A percentile compares a stretch with the other conserved stretches of the same genome.
Conservation (phyloP, 1,140 invertebrate species). For the Caenorhabditis briggsae region DNA sequence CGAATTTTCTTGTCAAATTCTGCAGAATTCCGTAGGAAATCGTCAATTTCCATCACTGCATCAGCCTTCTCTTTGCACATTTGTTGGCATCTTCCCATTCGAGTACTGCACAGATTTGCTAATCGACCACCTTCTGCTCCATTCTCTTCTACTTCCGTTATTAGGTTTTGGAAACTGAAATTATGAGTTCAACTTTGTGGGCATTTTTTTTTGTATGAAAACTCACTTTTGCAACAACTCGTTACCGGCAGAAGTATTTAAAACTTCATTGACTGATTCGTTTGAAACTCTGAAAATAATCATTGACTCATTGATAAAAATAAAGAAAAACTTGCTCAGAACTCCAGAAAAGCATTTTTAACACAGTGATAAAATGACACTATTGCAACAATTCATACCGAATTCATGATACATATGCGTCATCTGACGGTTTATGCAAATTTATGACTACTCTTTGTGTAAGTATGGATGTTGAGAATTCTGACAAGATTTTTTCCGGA, state of each 20-base stretch:
- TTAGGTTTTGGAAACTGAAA: slow-evolving; percentile 62
- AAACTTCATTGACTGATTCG: slow-evolving; percentile 58
- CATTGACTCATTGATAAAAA: not conserved
- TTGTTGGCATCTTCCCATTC: slow-evolving; percentile 65
- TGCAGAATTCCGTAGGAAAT: slow-evolving; percentile 52
- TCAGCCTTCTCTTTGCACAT: slow-evolving; percentile 65
- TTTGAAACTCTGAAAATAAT: slow-evolving; percentile 3
- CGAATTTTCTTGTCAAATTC: slow-evolving; percentile 60
- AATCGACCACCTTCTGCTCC: slow-evolving; percentile 62
- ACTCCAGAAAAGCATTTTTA: slow-evolving; percentile 9
- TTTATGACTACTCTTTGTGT: no score
- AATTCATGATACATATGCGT: not conserved
- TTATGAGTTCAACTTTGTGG: not conserved
- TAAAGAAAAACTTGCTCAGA: slow-evolving; percentile 27
- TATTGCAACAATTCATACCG: not conserved
- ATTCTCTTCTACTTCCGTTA: slow-evolving; percentile 57
- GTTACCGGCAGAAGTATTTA: slow-evolving; percentile 52
- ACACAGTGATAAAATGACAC: not conserved
- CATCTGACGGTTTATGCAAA: no score
- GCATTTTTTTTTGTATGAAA: not conserved
- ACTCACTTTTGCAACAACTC: slow-evolving; percentile 54
- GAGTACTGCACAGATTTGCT: slow-evolving; percentile 65
- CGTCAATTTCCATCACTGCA: slow-evolving; percentile 63
- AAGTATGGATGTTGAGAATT: no score
- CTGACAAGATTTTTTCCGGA: not conserved